A percentile compares a stretch with the other conserved stretches of the same genome.
Evolutionary conservation across 2,113 vertebrate species (phyloP).

Genomic region (Thoracochromis brauschi): DNA sequence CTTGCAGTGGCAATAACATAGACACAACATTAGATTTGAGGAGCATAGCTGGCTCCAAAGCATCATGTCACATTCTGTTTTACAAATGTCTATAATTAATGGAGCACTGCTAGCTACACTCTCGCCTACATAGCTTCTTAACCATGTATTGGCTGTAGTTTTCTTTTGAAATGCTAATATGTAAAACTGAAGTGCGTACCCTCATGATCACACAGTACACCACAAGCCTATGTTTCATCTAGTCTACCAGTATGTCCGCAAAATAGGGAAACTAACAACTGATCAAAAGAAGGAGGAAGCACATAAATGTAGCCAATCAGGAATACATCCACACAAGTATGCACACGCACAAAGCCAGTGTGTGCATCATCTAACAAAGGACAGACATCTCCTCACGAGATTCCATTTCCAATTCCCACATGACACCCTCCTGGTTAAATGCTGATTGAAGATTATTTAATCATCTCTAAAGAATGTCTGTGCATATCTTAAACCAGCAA

Average conservation of each 20-base stretch:
- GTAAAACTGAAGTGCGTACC: not conserved
- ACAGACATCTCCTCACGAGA: slow-evolving; percentile 25
- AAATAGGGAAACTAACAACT: not conserved
- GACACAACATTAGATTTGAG: not conserved
- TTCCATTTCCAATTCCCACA: slow-evolving; percentile 48
- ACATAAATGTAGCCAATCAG: not conserved
- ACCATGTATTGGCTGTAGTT: not conserved
- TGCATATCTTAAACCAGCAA: slow-evolving; percentile 57
- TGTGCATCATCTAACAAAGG: slow-evolving; percentile 29
- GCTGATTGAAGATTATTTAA: slow-evolving; percentile 66
- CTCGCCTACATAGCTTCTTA: not conserved
- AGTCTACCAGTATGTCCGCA: not conserved
- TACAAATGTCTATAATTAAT: not conserved
- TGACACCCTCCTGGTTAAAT: slow-evolving; percentile 53
- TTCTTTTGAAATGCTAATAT: not conserved
- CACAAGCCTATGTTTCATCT: slow-evolving; percentile 29
- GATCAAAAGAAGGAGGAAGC: slow-evolving; percentile 13
- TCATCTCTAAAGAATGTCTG: slow-evolving; percentile 58
- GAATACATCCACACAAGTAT: not conserved
- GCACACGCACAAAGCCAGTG: not conserved
- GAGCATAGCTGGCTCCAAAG: not conserved
- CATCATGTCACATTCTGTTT: not conserved
- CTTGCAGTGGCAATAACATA: not conserved
- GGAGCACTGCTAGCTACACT: not conserved
- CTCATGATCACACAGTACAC: not conserved